A percentile compares a stretch with the other conserved stretches of the same genome.
phyloP scores from a whole-genome alignment of 1,140 invertebrate genomes.

The Drosophila leontia region DNA sequence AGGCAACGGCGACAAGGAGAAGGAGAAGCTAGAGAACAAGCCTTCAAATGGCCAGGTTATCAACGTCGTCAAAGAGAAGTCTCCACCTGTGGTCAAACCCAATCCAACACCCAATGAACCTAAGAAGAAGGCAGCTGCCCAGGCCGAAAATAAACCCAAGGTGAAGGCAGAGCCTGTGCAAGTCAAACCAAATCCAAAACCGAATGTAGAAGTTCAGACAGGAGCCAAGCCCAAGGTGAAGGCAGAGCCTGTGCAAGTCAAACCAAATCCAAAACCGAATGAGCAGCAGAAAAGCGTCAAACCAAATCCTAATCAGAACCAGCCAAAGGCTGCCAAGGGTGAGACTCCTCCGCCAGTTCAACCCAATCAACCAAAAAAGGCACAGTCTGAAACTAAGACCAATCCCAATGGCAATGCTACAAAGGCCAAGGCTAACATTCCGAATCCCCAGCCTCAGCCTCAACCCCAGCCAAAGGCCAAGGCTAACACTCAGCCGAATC shows the following conservation, averaged over 20 bases:
- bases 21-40: conserved; percentile 13
- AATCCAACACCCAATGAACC: background rate
- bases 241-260: background rate
- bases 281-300: background rate
- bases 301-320: background rate
- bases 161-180: background rate
- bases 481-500: background rate
- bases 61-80: background rate
- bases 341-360: background rate
- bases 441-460: background rate
- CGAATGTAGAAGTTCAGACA: background rate
- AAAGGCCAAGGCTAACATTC: background rate
- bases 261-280: conserved; percentile 27
- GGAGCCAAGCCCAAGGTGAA: background rate
- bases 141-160: background rate
- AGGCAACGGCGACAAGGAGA: conserved; percentile 23
- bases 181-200: conserved; percentile 25
- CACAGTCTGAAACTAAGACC: background rate
- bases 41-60: background rate
- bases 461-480: background rate
- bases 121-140: background rate
- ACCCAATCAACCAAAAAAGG: background rate
- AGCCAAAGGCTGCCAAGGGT: background rate
- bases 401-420: conserved; percentile 3
- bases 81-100: background rate